These are phyloP conservation scores for Lydus trimaculatus DNA, from an alignment of 2,888 invertebrate genomes.

Conservation along the genomic window DNA sequence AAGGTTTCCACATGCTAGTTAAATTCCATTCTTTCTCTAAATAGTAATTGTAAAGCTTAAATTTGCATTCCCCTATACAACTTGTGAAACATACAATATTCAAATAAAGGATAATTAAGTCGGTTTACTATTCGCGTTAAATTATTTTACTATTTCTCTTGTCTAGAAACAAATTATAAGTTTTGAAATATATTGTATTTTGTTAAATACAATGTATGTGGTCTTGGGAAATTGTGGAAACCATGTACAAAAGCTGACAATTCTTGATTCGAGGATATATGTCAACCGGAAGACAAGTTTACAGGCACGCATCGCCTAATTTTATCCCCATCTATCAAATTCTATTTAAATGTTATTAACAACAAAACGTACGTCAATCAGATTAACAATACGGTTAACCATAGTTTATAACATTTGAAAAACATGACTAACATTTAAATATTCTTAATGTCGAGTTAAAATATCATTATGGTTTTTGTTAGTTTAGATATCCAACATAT, in stretches of 20 bases:
- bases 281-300: slow-evolving; percentile 43
- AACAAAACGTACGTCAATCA: slow-evolving; percentile 35
- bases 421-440: not conserved
- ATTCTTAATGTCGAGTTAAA: not conserved
- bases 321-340: slow-evolving; percentile 43
- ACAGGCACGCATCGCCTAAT: slow-evolving; percentile 41
- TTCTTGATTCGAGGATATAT: slow-evolving; percentile 36
- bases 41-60: not conserved
- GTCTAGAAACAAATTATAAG: too few relatives aligned
- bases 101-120: not conserved
- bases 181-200: too few relatives aligned
- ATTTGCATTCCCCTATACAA: not conserved
- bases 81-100: not conserved
- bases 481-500: slow-evolving; percentile 11
- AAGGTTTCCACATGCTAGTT: not conserved
- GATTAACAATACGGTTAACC: slow-evolving; percentile 30
- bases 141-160: too few relatives aligned
- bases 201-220: too few relatives aligned
- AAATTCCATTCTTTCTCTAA: not conserved
- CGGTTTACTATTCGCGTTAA: not conserved
- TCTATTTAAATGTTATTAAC: slow-evolving; percentile 39
- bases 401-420: not conserved
- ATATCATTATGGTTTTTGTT: not conserved
- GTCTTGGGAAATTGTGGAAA: not conserved
- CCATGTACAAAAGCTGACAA: not conserved